Conservation (phyloP, 2,113 vertebrate genomes). For the Muscicapa adusta region DNA sequence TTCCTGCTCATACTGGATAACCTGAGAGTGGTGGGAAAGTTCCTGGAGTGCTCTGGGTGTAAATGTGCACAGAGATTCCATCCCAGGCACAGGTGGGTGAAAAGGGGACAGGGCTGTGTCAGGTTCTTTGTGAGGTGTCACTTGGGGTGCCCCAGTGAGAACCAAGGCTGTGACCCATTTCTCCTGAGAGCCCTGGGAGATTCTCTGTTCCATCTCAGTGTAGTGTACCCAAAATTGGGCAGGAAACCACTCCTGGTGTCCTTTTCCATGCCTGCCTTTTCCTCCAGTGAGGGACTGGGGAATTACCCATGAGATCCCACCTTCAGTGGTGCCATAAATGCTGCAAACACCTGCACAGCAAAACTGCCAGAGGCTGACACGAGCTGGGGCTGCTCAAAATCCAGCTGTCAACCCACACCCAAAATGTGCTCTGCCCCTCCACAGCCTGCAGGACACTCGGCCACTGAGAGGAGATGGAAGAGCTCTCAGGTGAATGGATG, state of each 20-base stretch:
- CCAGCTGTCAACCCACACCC: not conserved
- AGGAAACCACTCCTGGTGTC: not conserved
- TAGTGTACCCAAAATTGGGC: not conserved
- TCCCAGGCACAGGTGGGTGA: not conserved
- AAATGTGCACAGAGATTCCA: rapidly evolving
- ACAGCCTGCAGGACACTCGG: not conserved
- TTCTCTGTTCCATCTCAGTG: not conserved
- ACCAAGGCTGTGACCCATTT: not conserved
- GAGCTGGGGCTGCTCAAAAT: not conserved
- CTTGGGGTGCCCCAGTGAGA: not conserved
- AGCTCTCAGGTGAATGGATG: not conserved
- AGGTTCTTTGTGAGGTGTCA: not conserved
- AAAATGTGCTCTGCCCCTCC: not conserved
- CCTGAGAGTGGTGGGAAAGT: not conserved
- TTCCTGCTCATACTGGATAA: not conserved
- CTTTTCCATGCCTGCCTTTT: not conserved
- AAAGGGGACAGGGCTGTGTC: not conserved
- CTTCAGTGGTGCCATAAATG: not conserved
- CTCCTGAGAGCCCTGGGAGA: not conserved
- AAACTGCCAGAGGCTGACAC: not conserved
- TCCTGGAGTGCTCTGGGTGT: not conserved
- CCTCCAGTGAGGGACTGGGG: rapidly evolving
- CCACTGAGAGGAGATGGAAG: not conserved
- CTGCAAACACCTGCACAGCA: not conserved
- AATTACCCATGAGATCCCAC: rapidly evolving